Evolutionary conservation across 2,888 invertebrate genomes (phyloP), one percentile per base, ranked within the genome.

Genomic region (Drosophila picticornis): DNA sequence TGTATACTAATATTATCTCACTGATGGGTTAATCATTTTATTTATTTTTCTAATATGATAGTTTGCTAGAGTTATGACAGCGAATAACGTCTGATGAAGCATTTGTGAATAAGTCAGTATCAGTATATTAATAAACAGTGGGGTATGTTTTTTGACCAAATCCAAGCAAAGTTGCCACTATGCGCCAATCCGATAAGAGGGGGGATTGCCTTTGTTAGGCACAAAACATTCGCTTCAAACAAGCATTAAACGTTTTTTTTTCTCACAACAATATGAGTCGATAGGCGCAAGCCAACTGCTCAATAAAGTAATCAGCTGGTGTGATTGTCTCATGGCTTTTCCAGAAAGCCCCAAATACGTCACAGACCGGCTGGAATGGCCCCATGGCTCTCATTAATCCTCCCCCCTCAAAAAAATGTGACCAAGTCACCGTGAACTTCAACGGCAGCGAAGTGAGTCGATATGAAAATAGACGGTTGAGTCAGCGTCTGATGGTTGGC

Each of bases 341-440:
- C 67, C 27, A 56, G 50, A 59, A 72, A 63, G 52, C 32, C 52
- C 31, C 13, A 36, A 27, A 53, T 66, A 83, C 83, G 83, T 81
- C 81, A 81, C 75, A 57, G 56, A 48, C 4, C 53, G 22, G 32
- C n/a, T 61, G 60, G 29, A 38, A 31, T 29, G 58, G 36, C 53
- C 40, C 43, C 36, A 53, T 34, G 43, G 46, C 29, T 48, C 50
- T 56, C 48, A 43, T 40, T 29, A 36, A 55, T 36, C 27, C 60
- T 56, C 48, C 48, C n/a, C 2, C 9, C 19, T 0, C 11, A 27
- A 36, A 38, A 50, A 74, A 80, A 78, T 69, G 69, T 72, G 70
- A 80, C 65, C 64, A 52, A 52, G 58, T 19, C 48, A 34, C 52
- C 29, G 62, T 52, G 55, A 43, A 46, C 46, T 56, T n/a, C 51